Evolutionary conservation across 2,888 invertebrate species (phyloP).

Genomic region (Dryococelus australis): DNA sequence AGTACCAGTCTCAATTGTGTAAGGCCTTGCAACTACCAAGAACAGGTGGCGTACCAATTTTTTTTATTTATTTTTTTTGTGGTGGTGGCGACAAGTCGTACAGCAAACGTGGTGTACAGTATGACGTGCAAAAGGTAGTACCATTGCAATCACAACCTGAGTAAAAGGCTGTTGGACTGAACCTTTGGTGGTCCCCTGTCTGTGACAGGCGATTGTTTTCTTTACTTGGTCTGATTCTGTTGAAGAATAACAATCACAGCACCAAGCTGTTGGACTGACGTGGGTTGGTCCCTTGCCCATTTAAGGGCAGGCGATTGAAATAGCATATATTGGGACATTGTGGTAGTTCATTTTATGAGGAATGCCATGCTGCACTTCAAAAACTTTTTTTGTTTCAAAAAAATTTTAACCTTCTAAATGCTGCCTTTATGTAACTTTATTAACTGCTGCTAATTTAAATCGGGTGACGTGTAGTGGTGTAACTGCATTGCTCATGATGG

Average conservation of each 20-base stretch:
- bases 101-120: neutral
- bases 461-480: neutral
- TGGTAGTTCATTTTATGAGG: neutral
- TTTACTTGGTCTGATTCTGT: neutral
- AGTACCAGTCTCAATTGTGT: neutral
- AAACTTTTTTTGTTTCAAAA: neutral
- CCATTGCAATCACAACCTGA: neutral
- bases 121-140: slow-evolving; percentile 16
- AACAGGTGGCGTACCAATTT: neutral
- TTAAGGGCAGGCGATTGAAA: slow-evolving; percentile 8
- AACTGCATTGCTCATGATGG: neutral
- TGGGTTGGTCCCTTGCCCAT: neutral
- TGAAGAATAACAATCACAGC: neutral
- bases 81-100: slow-evolving; percentile 7
- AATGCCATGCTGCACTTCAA: slow-evolving; percentile 9
- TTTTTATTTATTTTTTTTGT: neutral
- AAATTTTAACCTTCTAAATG: neutral
- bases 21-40: neutral
- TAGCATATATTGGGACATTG: neutral
- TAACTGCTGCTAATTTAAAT: neutral
- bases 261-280: neutral
- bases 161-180: slow-evolving; percentile 20
- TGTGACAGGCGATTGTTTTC: slow-evolving; percentile 24
- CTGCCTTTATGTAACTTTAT: neutral
- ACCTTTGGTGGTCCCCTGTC: slow-evolving; percentile 27